phyloP scores from a whole-genome alignment of 35 echinoderm and acorn worm species.

The Ophiothrix spiculata region DNA sequence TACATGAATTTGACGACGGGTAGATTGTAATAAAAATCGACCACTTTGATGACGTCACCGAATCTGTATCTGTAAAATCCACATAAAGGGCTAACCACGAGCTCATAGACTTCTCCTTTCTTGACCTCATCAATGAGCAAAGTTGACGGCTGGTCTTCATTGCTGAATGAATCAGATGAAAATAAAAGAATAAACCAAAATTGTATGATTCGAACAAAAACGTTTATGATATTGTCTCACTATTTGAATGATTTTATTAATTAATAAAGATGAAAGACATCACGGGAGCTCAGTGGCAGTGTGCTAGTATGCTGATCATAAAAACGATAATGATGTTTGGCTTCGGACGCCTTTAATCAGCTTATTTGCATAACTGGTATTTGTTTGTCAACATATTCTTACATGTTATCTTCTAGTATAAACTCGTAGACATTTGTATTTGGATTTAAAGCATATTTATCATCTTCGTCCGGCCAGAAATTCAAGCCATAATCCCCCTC shows the following conservation, averaged over 20 bases:
- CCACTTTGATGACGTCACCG: constrained; percentile 54
- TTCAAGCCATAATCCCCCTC: background rate
- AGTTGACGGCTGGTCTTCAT: constrained; percentile 41
- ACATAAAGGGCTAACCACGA: constrained; percentile 24
- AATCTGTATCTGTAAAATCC: constrained; percentile 53
- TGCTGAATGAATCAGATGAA: constrained; percentile 13
- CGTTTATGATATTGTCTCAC: background rate
- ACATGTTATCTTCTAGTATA: background rate
- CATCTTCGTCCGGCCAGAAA: background rate
- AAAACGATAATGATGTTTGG: background rate
- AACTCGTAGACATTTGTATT: background rate
- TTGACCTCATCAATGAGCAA: constrained; percentile 54
- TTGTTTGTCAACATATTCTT: background rate
- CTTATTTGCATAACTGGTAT: background rate
- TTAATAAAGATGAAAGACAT: background rate
- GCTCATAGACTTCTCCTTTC: constrained; percentile 49
- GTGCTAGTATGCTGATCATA: background rate
- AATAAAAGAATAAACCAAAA: background rate
- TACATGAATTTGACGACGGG: constrained; percentile 57
- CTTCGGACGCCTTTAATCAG: background rate
- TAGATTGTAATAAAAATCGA: constrained; percentile 43
- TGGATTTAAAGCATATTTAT: background rate
- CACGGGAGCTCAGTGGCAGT: background rate
- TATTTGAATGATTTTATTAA: background rate
- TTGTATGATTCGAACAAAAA: background rate